phyloP scores from a whole-genome alignment of 2,888 invertebrate species.

The Rugalucina vietnamica region DNA sequence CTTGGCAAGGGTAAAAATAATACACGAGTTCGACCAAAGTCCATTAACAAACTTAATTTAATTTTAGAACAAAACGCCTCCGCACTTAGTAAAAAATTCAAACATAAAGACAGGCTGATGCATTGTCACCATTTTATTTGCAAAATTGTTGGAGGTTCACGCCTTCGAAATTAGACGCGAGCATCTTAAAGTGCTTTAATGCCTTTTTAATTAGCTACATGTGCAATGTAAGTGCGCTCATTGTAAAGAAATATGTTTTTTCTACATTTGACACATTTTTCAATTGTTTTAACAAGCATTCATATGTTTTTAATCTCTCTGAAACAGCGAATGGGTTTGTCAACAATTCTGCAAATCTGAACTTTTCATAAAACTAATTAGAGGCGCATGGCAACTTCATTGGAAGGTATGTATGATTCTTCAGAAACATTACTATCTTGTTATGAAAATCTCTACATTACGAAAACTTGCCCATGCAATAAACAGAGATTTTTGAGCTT shows the following conservation, averaged over 20 bases:
- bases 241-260: background rate
- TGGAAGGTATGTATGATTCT: no score
- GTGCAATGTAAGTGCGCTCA: background rate
- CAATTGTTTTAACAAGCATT: background rate
- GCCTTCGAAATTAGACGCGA: background rate
- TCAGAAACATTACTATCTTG: no score
- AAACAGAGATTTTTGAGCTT: no score
- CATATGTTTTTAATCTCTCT: background rate
- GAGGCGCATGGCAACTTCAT: background rate
- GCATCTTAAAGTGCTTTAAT: background rate
- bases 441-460: no score
- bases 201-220: background rate
- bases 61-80: conserved; percentile 1
- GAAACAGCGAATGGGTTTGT: background rate
- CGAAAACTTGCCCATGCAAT: no score
- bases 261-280: background rate
- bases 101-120: background rate
- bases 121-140: background rate
- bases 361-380: background rate
- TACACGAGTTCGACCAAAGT: no score
- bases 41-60: background rate
- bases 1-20: no score
- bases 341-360: background rate
- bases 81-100: background rate
- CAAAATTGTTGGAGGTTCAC: background rate